Conservation (phyloP, 1,140 invertebrate genomes). For the Procambarus clarkii region DNA sequence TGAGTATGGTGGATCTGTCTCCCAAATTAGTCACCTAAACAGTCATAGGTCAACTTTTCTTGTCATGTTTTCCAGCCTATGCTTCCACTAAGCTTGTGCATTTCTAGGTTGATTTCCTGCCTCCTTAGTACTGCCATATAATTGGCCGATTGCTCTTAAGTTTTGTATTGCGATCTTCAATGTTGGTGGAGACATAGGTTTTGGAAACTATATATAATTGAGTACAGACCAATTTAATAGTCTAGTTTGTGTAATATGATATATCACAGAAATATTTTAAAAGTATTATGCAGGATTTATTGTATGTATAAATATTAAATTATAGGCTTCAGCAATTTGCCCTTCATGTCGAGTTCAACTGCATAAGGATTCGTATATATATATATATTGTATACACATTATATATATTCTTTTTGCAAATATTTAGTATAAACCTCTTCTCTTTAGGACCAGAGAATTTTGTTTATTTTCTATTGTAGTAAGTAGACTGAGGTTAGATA, state of each 20-base stretch:
- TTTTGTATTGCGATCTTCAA: slow-evolving; percentile 13
- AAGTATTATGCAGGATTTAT: slow-evolving; percentile 36
- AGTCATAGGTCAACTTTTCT: background rate
- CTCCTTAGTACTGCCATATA: background rate
- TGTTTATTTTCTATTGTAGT: slow-evolving; percentile 42
- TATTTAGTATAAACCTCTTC: slow-evolving; percentile 61
- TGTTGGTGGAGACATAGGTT: slow-evolving; percentile 55
- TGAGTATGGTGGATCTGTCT: background rate
- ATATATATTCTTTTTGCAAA: slow-evolving; percentile 47
- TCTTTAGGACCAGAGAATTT: slow-evolving; percentile 32
- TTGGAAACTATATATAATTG: slow-evolving; percentile 52
- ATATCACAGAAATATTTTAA: slow-evolving; percentile 12
- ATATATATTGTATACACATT: slow-evolving; percentile 23
- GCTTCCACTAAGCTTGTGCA: slow-evolving; percentile 41
- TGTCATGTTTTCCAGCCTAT: slow-evolving; percentile 27
- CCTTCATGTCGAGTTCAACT: slow-evolving; percentile 49
- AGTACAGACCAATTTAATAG: slow-evolving; percentile 23
- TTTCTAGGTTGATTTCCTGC: background rate
- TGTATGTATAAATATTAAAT: slow-evolving; percentile 29
- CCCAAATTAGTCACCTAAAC: background rate
- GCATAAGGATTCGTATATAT: slow-evolving; percentile 18
- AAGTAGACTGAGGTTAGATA: slow-evolving; percentile 36
- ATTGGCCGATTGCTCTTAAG: background rate
- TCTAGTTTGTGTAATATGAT: slow-evolving; percentile 19
- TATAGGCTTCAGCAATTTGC: slow-evolving; percentile 39